Conservation (phyloP, 2,797 vertebrate species). For the Esox masquinongy region DNA sequence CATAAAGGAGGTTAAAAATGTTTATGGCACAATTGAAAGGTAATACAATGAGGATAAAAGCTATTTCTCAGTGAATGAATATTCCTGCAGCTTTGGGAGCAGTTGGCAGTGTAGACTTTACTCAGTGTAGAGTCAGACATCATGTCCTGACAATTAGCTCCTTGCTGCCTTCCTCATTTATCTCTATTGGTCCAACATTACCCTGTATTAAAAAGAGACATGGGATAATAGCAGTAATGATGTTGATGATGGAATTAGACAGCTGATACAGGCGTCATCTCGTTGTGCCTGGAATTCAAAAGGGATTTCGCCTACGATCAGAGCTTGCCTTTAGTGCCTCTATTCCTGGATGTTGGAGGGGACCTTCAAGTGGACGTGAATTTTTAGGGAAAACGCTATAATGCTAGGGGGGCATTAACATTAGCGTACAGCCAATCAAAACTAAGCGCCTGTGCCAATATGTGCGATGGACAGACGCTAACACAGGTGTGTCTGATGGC, state of each 20-base stretch:
- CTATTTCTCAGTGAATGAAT: not conserved
- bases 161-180: constrained; percentile 81
- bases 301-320: constrained; percentile 27
- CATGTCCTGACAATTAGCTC: constrained; percentile 85
- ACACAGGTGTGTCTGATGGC: constrained; percentile 68
- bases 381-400: constrained; percentile 7
- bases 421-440: constrained; percentile 57
- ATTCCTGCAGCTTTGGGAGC: constrained; percentile 46
- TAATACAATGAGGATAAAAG: not conserved
- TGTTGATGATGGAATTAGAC: constrained; percentile 80
- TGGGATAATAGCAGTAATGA: constrained; percentile 82
- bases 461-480: constrained; percentile 71
- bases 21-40: not conserved
- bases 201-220: constrained; percentile 81
- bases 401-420: constrained; percentile 48
- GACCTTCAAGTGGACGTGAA: constrained; percentile 2
- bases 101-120: constrained; percentile 64
- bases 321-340: constrained; percentile 3
- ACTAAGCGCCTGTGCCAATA: constrained; percentile 69
- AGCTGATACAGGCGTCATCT: constrained; percentile 71
- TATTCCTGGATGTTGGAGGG: not conserved
- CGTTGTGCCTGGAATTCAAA: constrained; percentile 67
- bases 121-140: constrained; percentile 80
- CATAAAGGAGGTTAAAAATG: not conserved
- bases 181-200: constrained; percentile 87